Base-by-base conservation (phyloP, 2,113 vertebrate genomes). In the Saccopteryx bilineata region DNA sequence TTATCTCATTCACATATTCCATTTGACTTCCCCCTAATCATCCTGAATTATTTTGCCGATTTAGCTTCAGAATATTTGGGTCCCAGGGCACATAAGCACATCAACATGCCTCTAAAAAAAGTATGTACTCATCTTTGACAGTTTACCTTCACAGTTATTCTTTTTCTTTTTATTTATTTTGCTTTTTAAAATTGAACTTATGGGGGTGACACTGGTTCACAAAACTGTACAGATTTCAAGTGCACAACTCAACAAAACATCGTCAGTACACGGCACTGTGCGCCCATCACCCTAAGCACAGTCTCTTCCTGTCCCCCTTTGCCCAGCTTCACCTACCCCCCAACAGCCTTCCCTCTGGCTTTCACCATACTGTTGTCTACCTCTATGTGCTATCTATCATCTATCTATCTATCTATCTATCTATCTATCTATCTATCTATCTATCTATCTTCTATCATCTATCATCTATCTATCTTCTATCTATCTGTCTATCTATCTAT, bases 1-100 rank as follows among this genome's bases (percentile, higher is more conserved):
- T 31, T 19, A 82, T 61, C 87, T 66, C 48, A 96, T 66, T 86
- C 65, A 92, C 28, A 78, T 81, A 91, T 79, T 61, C 74, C 78
- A 85, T 46, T 54, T 82, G 18, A 75, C 21, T 71, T 78, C 26
- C 79, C 56, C 63, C 54, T 93, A 46, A 76, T 46, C 31, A 92
- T 23, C 18, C 19, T 83, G 58, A 86, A 76, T 90, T 91, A 71
- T 87, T 90, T 63, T 86, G 78, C 11, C 61, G 19, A 79, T 56
- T 84, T 91, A n/a, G 61, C 54, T 66, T 96, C 10, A 69, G 33
- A 69, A 93, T 71, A 58, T 68, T 88, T 92, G 48, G 15, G 15
- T 39, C n/a, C 31, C 5, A 4, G 71, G 17, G 33, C 31, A 28
- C 21, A 94, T 28, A 78, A 60, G 63, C 18, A 87, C 33, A 68